Conservation (phyloP, 1,140 invertebrate species). For the Drosophila prosaltans region DNA sequence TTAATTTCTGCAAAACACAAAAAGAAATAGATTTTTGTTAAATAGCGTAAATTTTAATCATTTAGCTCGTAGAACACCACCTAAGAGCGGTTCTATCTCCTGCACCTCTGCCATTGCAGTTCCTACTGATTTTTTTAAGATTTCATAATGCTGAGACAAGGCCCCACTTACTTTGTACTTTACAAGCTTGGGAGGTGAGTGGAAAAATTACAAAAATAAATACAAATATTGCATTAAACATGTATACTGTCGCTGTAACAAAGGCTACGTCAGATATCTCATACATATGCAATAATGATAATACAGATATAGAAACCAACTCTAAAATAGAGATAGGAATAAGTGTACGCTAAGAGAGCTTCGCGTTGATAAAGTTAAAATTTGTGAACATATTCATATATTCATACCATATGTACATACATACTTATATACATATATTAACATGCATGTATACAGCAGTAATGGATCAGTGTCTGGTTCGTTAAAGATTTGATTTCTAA, state of each 20-base stretch:
- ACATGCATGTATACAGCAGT: background rate
- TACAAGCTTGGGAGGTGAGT: too few species aligned
- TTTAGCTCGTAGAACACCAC: conserved; percentile 23
- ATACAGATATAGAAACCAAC: conserved; percentile 21
- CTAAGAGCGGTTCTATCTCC: conserved; percentile 60
- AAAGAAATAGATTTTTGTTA: background rate
- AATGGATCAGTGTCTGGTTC: background rate
- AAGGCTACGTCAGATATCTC: background rate
- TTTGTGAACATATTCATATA: too few species aligned
- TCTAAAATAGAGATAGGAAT: conserved; percentile 12
- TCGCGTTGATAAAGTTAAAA: too few species aligned
- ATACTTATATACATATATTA: too few species aligned
- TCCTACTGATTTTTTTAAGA: conserved; percentile 15
- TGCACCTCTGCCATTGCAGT: conserved; percentile 39
- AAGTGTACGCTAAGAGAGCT: background rate
- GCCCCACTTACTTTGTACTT: too few species aligned
- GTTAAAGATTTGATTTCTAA: background rate
- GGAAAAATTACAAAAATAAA: too few species aligned
- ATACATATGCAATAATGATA: background rate
- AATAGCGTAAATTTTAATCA: background rate
- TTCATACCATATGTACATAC: too few species aligned
- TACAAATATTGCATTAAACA: conserved; percentile 19
- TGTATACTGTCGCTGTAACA: background rate
- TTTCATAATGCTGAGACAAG: conserved; percentile 49
- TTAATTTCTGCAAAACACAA: conserved; percentile 50